Conservation (phyloP, 2,888 invertebrate species). For the Acleris emargana region DNA sequence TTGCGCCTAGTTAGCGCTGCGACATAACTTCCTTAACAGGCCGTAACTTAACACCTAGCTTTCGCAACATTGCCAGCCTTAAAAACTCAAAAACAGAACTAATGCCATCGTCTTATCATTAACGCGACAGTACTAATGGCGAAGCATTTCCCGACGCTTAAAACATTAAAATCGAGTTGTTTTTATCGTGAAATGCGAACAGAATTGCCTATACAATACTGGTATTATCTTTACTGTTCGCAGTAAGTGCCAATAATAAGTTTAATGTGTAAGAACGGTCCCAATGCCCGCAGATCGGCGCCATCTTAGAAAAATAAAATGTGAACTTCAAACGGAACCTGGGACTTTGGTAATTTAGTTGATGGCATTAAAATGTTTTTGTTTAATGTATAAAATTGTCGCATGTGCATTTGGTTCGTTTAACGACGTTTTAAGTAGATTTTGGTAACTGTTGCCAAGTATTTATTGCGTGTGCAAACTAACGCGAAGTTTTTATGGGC, state of each 20-base stretch:
- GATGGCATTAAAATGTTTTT: constrained; percentile 33
- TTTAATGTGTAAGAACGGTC: constrained; percentile 63
- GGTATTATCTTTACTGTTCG: constrained; percentile 74
- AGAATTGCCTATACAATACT: constrained; percentile 72
- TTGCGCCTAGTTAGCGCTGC: constrained; percentile 30
- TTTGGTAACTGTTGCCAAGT: constrained; percentile 47
- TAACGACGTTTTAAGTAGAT: constrained; percentile 32
- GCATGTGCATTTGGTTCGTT: constrained; percentile 21
- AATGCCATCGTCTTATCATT: constrained; percentile 62
- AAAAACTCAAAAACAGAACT: constrained; percentile 56
- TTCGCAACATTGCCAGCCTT: constrained; percentile 55
- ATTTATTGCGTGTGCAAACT: constrained; percentile 42
- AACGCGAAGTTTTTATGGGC: constrained; percentile 10
- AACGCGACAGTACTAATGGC: constrained; percentile 57
- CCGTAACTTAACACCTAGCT: constrained; percentile 57
- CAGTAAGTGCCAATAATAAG: constrained; percentile 76
- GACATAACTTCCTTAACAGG: constrained; percentile 51
- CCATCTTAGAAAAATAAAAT: constrained; percentile 62
- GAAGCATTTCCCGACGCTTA: constrained; percentile 69
- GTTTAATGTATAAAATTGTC: constrained; percentile 31
- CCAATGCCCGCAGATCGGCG: constrained; percentile 60
- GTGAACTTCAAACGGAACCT: constrained; percentile 37
- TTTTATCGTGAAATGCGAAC: constrained; percentile 73
- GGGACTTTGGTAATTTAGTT: constrained; percentile 23
- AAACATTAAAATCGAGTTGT: constrained; percentile 71